Conservation (phyloP, 2,113 vertebrate species). For the Actenoides hombroni region DNA sequence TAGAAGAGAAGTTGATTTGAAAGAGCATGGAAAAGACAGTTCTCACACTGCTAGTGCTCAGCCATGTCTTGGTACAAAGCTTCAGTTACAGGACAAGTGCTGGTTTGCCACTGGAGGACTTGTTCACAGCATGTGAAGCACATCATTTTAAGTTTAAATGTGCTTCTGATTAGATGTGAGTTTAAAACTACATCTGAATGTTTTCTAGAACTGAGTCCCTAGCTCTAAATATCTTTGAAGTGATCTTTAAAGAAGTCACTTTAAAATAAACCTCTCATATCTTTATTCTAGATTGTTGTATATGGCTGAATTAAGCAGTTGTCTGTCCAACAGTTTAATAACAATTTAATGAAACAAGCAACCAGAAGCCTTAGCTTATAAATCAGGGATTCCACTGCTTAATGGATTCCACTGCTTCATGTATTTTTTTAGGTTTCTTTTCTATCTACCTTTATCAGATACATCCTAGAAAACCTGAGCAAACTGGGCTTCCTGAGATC, state of each 20-base stretch:
- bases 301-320: not conserved
- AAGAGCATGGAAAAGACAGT: not conserved
- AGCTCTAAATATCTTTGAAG: not conserved
- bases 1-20: not conserved
- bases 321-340: not conserved
- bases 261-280: not conserved
- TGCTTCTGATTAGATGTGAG: not conserved
- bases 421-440: not conserved
- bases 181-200: not conserved
- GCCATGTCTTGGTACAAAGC: not conserved
- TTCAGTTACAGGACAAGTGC: not conserved
- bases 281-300: not conserved
- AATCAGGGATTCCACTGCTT: not conserved
- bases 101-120: not conserved
- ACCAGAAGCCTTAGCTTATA: not conserved
- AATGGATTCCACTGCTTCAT: too few relatives aligned
- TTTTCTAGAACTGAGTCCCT: not conserved
- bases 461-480: not conserved
- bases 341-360: not conserved
- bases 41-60: not conserved
- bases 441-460: not conserved
- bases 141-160: not conserved
- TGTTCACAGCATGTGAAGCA: not conserved
- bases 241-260: not conserved
- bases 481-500: not conserved